Percentiles rank a stretch among this genome's conserved stretches.
phyloP scores from a whole-genome alignment of 2,888 invertebrate genomes.

The Dyspetes luteomarginatus region DNA sequence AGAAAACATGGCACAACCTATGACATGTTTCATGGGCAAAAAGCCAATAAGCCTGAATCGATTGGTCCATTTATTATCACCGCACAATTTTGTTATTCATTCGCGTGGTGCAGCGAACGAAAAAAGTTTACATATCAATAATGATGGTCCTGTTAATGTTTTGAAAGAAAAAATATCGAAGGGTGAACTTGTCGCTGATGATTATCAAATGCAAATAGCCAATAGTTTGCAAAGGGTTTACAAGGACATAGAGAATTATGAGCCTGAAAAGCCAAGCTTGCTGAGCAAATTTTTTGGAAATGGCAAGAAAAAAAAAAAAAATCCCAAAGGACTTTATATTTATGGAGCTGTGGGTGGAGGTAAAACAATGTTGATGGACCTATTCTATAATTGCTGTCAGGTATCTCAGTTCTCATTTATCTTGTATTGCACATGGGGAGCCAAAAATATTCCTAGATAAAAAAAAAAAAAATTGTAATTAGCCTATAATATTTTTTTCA shows the following conservation, averaged over 20 bases:
- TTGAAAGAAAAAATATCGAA: slow-evolving; percentile 86
- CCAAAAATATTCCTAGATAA: slow-evolving; percentile 48
- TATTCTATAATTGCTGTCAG: slow-evolving; percentile 93
- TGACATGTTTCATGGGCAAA: slow-evolving; percentile 53
- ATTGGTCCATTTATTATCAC: slow-evolving; percentile 27
- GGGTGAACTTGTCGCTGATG: slow-evolving; percentile 87
- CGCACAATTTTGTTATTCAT: slow-evolving; percentile 1
- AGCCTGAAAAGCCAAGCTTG: slow-evolving; percentile 84
- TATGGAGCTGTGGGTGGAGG: slow-evolving; percentile 97
- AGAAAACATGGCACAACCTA: slow-evolving; percentile 39
- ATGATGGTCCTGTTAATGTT: slow-evolving; percentile 84
- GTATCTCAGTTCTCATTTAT: slow-evolving; percentile 77
- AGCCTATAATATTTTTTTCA: slow-evolving; percentile 30
- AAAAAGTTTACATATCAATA: not conserved
- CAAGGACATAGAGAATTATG: slow-evolving; percentile 86
- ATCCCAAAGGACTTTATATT: slow-evolving; percentile 93
- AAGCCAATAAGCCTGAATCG: slow-evolving; percentile 12
- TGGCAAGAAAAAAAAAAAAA: slow-evolving; percentile 81
- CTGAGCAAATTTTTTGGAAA: slow-evolving; percentile 83
- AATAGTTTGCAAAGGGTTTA: slow-evolving; percentile 89
- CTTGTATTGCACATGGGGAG: slow-evolving; percentile 72
- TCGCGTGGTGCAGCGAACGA: slow-evolving; percentile 17
- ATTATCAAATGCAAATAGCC: slow-evolving; percentile 89
- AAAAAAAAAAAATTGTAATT: slow-evolving; percentile 3
- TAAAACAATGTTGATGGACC: slow-evolving; percentile 99